A percentile compares a stretch with the other conserved stretches of the same genome.
Evolutionary conservation across 2,888 invertebrate genomes (phyloP).

Genomic region (Pinctada fucata): DNA sequence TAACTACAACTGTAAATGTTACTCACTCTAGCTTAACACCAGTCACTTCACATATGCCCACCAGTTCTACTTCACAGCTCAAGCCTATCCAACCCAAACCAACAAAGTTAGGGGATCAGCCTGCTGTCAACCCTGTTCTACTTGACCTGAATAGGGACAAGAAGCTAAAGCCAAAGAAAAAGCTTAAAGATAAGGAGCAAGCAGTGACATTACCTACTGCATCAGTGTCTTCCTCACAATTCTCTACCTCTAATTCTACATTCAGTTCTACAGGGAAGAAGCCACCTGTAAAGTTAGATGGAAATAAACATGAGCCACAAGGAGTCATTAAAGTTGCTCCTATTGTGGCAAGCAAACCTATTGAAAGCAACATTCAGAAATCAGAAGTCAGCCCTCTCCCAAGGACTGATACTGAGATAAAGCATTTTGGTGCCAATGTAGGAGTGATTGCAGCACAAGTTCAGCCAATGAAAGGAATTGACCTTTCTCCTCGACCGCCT

Average conservation of each 20-base stretch:
- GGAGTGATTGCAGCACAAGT: conserved; percentile 40
- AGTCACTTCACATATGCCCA: conserved; percentile 62
- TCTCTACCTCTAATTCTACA: conserved; percentile 7
- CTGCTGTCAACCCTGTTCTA: conserved; percentile 68
- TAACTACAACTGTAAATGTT: conserved; percentile 58
- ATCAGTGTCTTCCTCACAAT: conserved; percentile 9
- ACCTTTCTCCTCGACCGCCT: conserved; percentile 44
- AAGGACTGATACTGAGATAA: conserved; percentile 16
- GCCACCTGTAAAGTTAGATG: conserved; percentile 34
- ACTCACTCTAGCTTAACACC: conserved; percentile 61
- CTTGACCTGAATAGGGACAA: conserved; percentile 73
- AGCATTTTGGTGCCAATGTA: conserved; percentile 35
- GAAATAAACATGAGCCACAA: conserved; percentile 45
- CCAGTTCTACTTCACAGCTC: conserved; percentile 58
- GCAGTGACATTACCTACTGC: conserved; percentile 7
- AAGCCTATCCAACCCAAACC: conserved; percentile 77
- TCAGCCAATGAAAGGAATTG: conserved; percentile 48
- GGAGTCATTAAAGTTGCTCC: conserved; percentile 55
- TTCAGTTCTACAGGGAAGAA: conserved; percentile 13
- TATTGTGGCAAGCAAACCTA: conserved; percentile 33
- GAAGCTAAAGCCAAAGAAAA: conserved; percentile 73
- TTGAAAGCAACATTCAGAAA: conserved; percentile 28
- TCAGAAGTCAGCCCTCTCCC: conserved; percentile 13
- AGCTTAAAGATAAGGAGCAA: conserved; percentile 50
- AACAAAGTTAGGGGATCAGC: conserved; percentile 73